Conservation (phyloP, 2,797 vertebrate species). For the Streptopelia turtur region DNA sequence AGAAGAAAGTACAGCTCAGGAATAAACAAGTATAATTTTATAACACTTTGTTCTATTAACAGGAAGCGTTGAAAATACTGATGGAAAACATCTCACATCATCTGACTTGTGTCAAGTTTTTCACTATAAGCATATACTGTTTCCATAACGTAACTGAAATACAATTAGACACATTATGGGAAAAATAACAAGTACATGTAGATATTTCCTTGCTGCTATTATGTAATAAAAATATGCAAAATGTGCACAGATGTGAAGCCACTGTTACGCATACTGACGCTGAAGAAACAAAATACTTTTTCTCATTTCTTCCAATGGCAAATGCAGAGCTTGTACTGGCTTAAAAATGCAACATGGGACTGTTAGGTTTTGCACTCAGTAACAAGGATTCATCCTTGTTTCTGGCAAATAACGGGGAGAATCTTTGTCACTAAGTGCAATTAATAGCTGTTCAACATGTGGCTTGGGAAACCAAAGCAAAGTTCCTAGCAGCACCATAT, state of each 20-base stretch:
- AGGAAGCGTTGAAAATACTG: neutral
- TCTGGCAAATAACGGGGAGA: conserved; percentile 45
- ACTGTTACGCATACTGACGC: neutral
- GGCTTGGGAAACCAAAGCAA: neutral
- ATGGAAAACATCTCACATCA: neutral
- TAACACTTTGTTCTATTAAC: neutral
- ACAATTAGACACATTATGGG: neutral
- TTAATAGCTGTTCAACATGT: conserved; percentile 23
- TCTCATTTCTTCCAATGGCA: neutral
- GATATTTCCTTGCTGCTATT: neutral
- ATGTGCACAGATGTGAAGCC: neutral
- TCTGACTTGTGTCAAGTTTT: neutral
- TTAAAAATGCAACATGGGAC: neutral
- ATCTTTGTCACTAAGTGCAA: conserved; percentile 69
- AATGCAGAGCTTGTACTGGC: neutral
- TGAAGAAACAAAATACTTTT: neutral
- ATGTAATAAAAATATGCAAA: neutral
- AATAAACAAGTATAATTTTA: conserved; percentile 25
- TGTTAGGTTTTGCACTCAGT: conserved; percentile 75
- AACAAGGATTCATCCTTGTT: conserved; percentile 86
- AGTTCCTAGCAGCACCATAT: neutral
- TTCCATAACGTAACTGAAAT: neutral
- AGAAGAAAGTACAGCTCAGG: neutral
- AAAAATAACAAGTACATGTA: neutral
- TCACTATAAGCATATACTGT: neutral